These are phyloP conservation scores for Drosophila koepferae DNA, from an alignment of 2,888 invertebrate genomes.

Conservation along the genomic window DNA sequence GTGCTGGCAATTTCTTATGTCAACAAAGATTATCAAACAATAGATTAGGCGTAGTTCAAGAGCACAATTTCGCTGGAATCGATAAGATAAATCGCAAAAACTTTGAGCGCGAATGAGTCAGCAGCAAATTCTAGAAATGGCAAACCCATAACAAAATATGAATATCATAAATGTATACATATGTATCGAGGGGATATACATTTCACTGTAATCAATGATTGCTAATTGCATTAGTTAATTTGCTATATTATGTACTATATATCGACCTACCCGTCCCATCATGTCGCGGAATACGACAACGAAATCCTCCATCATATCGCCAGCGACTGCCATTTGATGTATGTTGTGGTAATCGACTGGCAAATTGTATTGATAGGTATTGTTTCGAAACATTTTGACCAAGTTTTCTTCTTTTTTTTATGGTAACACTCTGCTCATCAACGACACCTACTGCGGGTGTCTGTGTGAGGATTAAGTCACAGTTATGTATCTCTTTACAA, in stretches of 20 bases:
- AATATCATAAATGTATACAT: not conserved
- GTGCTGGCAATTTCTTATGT: slow-evolving; percentile 31
- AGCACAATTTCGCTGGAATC: slow-evolving; percentile 12
- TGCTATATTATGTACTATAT: slow-evolving; percentile 6
- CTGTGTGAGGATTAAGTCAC: slow-evolving; percentile 26
- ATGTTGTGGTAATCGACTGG: slow-evolving; percentile 87
- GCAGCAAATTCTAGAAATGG: slow-evolving; percentile 13
- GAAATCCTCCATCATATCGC: slow-evolving; percentile 91
- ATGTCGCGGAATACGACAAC: slow-evolving; percentile 89
- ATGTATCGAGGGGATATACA: slow-evolving; percentile 3
- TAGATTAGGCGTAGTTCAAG: not conserved
- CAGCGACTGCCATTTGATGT: slow-evolving; percentile 87
- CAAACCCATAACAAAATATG: slow-evolving; percentile 9
- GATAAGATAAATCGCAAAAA: slow-evolving; percentile 56
- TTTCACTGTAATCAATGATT: slow-evolving; percentile 1
- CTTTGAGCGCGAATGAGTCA: slow-evolving; percentile 31
- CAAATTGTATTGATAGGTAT: slow-evolving; percentile 86
- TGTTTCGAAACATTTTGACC: slow-evolving; percentile 81
- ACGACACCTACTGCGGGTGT: not conserved
- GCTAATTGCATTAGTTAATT: slow-evolving; percentile 3
- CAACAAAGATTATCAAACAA: not conserved
- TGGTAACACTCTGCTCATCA: slow-evolving; percentile 9
- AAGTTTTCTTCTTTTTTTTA: slow-evolving; percentile 4
- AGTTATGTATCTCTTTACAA: slow-evolving; percentile 14
- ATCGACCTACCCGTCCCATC: slow-evolving; percentile 88